Percentiles rank a stretch among this genome's conserved stretches.
phyloP scores from a whole-genome alignment of 1,140 invertebrate genomes.

The Scaptomyza montana region DNA sequence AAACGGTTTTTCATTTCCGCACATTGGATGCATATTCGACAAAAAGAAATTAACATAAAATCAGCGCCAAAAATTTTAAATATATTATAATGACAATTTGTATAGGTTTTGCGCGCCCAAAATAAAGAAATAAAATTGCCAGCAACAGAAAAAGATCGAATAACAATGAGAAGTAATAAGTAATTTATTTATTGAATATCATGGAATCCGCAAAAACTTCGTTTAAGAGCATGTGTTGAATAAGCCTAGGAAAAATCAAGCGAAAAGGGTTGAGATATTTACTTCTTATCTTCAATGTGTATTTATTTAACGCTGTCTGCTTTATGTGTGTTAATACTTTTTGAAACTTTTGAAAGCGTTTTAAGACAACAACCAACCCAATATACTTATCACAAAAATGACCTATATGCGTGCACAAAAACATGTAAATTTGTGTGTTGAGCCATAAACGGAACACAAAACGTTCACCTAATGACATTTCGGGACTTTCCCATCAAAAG shows the following conservation, averaged over 20 bases:
- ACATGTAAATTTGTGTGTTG: slow-evolving; percentile 9
- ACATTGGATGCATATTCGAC: slow-evolving; percentile 8
- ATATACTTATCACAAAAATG: slow-evolving; percentile 17
- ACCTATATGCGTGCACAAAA: background rate
- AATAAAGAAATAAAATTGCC: slow-evolving; percentile 4
- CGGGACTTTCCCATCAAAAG: slow-evolving; percentile 79
- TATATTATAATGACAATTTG: slow-evolving; percentile 16
- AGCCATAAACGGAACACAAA: slow-evolving; percentile 66
- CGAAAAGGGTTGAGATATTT: too few species aligned
- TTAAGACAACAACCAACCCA: background rate
- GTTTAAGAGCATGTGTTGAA: too few species aligned
- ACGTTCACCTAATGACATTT: slow-evolving; percentile 75
- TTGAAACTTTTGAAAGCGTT: background rate
- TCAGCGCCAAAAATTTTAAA: slow-evolving; percentile 57
- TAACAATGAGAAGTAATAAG: background rate
- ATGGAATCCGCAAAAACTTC: too few species aligned
- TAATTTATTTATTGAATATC: too few species aligned
- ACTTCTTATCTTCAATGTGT: too few species aligned
- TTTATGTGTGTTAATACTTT: background rate
- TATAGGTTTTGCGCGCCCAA: slow-evolving; percentile 59
- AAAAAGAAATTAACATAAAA: slow-evolving; percentile 61
- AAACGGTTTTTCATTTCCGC: slow-evolving; percentile 61
- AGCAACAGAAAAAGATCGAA: background rate
- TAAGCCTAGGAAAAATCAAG: too few species aligned
- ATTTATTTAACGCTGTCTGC: too few species aligned